Conservation (phyloP, 2,888 invertebrate species). For the Lochmaea crataegi region DNA sequence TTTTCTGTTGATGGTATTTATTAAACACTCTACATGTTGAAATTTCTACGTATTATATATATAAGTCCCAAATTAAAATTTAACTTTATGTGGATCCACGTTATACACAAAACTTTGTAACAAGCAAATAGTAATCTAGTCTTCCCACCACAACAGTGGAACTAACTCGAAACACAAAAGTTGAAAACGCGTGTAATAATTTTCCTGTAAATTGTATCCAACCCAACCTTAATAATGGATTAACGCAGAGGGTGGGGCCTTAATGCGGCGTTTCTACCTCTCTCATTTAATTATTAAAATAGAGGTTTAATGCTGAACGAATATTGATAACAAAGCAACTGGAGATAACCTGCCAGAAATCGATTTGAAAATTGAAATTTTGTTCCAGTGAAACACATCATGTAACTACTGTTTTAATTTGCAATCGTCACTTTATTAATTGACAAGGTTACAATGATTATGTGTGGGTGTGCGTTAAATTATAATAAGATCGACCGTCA, state of each 20-base stretch:
- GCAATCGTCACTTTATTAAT: too few species aligned
- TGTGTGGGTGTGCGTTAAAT: too few species aligned
- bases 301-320: constrained; percentile 29
- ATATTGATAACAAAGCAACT: constrained; percentile 31
- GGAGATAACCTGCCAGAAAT: neutral
- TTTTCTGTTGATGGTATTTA: too few species aligned
- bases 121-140: neutral
- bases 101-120: neutral
- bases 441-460: too few species aligned
- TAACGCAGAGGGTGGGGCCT: constrained; percentile 14
- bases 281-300: constrained; percentile 35
- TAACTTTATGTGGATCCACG: neutral
- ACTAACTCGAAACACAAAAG: constrained; percentile 24
- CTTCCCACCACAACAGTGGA: neutral
- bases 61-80: neutral
- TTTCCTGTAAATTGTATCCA: constrained; percentile 17
- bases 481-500: too few species aligned
- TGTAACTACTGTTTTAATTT: too few species aligned
- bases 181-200: constrained; percentile 27
- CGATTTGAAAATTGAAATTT: too few species aligned
- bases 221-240: constrained; percentile 26
- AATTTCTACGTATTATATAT: neutral
- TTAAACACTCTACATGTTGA: neutral
- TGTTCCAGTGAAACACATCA: too few species aligned
- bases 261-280: constrained; percentile 13